These are phyloP conservation scores for Euleptes europaea DNA, from an alignment of 2,113 vertebrate genomes.

Conservation along the genomic window DNA sequence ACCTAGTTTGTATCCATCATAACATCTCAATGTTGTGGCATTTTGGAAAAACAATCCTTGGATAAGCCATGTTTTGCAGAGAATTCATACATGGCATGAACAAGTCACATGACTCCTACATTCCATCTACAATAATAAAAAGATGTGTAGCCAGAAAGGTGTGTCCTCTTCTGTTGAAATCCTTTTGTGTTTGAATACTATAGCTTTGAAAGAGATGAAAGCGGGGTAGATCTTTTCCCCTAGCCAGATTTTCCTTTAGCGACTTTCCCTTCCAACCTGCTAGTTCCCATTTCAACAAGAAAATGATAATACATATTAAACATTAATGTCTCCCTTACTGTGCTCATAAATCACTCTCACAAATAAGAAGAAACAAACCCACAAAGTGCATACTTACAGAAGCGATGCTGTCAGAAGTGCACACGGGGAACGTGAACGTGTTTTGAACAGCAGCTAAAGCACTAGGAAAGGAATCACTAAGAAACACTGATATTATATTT, in stretches of 20 bases:
- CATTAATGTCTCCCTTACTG: neutral
- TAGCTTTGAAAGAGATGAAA: neutral
- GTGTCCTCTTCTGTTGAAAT: no score
- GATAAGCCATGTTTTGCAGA: no score
- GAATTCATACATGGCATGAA: no score
- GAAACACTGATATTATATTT: neutral
- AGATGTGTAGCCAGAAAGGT: no score
- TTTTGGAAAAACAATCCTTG: no score
- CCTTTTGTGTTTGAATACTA: neutral
- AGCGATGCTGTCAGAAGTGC: fast-evolving
- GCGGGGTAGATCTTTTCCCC: neutral
- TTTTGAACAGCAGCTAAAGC: neutral
- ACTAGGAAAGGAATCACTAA: neutral
- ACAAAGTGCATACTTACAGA: fast-evolving
- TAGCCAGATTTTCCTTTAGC: fast-evolving
- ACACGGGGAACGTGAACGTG: neutral
- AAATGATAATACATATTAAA: neutral
- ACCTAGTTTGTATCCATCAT: no score
- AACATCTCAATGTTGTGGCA: no score
- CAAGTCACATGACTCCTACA: no score
- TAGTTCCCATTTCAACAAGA: neutral
- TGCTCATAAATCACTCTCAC: fast-evolving
- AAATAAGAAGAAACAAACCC: fast-evolving
- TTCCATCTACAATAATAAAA: no score
- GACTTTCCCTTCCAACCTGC: neutral